Conservation (phyloP, 2,888 invertebrate genomes). For the Phanerotoma sp. region DNA sequence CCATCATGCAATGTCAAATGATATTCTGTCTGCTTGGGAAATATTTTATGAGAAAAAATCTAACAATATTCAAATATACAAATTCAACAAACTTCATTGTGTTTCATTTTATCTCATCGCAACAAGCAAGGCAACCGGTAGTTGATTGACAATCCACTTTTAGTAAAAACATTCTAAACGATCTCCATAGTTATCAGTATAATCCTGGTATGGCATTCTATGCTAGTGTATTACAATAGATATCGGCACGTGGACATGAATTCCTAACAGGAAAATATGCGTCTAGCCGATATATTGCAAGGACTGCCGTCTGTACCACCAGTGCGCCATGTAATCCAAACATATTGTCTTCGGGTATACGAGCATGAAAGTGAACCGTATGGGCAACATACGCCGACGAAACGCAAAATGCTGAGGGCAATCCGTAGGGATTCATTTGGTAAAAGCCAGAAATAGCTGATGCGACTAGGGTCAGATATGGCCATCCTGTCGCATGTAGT, state of each 20-base stretch:
- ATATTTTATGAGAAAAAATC: background rate
- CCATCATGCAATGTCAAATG: conserved; percentile 14
- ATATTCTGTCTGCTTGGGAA: conserved; percentile 1
- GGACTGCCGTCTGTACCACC: conserved; percentile 24
- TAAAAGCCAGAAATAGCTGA: conserved; percentile 19
- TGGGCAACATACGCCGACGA: background rate
- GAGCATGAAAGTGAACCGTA: conserved; percentile 13
- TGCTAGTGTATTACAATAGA: background rate
- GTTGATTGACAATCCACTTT: conserved; percentile 7
- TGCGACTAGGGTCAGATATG: background rate
- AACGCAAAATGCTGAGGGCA: background rate
- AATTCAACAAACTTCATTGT: background rate
- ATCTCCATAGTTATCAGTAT: background rate
- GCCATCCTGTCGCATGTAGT: background rate
- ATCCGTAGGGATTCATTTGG: conserved; percentile 19
- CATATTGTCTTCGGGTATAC: conserved; percentile 33
- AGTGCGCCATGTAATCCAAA: conserved; percentile 33
- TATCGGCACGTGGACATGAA: conserved; percentile 27
- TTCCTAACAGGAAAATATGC: conserved; percentile 39
- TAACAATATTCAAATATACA: background rate
- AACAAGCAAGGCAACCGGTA: no score
- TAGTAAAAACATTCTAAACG: conserved; percentile 13
- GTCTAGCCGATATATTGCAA: conserved; percentile 34
- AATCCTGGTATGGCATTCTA: conserved; percentile 15
- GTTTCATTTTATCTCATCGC: no score